These are phyloP conservation scores for Melanerpes formicivorus DNA, from an alignment of 2,113 vertebrate species.

Conservation along the genomic window DNA sequence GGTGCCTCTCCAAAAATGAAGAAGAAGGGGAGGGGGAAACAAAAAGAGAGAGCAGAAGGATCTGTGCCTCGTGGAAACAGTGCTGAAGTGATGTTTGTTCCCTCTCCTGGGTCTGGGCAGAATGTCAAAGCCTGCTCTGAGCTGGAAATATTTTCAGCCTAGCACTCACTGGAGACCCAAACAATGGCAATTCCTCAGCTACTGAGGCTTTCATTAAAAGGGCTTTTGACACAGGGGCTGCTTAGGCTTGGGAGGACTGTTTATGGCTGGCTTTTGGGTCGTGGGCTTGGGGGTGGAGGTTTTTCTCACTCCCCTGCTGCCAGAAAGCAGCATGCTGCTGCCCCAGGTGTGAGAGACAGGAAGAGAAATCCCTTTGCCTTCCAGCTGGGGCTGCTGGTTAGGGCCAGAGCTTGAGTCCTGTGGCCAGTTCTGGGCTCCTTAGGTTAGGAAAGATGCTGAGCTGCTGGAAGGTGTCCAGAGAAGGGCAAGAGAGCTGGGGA, in stretches of 20 bases:
- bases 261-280: no score
- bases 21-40: background rate
- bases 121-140: conserved; percentile 68
- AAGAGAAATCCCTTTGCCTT: background rate
- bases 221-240: conserved; percentile 57
- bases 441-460: no score
- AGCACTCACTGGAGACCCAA: conserved; percentile 61
- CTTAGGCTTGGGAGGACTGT: background rate
- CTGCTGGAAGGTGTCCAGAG: no score
- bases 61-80: conserved; percentile 1
- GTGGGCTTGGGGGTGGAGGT: background rate
- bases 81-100: conserved; percentile 40
- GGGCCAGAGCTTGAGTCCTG: no score
- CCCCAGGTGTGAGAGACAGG: no score
- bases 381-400: background rate
- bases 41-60: background rate
- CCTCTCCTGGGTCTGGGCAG: conserved; percentile 61
- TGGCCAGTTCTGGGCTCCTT: no score
- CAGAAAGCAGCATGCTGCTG: background rate
- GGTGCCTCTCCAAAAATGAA: background rate
- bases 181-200: conserved; percentile 68
- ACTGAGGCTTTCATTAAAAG: conserved; percentile 46
- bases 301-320: background rate
- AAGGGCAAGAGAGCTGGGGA: no score
- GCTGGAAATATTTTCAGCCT: conserved; percentile 66